These are phyloP conservation scores for Polyommatus iphigenia DNA, from an alignment of 2,888 invertebrate genomes.

Conservation along the genomic window DNA sequence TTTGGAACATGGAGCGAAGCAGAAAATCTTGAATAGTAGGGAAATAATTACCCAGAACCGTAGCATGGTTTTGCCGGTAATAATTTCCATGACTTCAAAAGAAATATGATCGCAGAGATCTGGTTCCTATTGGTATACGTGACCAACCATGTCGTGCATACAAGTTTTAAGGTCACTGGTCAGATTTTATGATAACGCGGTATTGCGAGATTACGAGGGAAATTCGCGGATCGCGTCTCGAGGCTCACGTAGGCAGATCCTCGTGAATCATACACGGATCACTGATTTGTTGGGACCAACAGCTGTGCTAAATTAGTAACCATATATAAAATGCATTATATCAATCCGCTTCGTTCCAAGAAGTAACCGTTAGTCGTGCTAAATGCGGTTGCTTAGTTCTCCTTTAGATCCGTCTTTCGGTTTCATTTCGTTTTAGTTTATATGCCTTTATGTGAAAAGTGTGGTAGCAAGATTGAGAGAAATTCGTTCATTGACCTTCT, in stretches of 20 bases:
- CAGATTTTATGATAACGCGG: background rate
- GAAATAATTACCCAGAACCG: background rate
- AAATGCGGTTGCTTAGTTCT: background rate
- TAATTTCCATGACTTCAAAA: background rate
- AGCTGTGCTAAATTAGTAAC: slow-evolving; percentile 19
- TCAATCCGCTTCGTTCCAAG: slow-evolving; percentile 10
- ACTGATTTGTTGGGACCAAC: background rate
- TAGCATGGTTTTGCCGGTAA: background rate
- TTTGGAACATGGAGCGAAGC: background rate
- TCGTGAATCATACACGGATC: background rate
- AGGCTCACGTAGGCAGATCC: background rate
- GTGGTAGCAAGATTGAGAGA: background rate
- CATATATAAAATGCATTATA: background rate
- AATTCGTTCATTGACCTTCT: background rate
- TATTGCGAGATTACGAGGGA: background rate
- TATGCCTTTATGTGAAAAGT: background rate
- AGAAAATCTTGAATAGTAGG: background rate
- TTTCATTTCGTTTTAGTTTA: background rate
- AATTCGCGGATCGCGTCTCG: background rate
- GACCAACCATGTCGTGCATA: background rate
- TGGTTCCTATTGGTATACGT: background rate
- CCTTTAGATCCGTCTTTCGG: background rate
- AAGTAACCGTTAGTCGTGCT: background rate
- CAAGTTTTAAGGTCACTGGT: slow-evolving; percentile 1
- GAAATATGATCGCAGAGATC: background rate